Percentiles rank a stretch among this genome's conserved stretches.
Evolutionary conservation across 2,113 vertebrate species (phyloP).

Genomic region (Salvelinus fontinalis): DNA sequence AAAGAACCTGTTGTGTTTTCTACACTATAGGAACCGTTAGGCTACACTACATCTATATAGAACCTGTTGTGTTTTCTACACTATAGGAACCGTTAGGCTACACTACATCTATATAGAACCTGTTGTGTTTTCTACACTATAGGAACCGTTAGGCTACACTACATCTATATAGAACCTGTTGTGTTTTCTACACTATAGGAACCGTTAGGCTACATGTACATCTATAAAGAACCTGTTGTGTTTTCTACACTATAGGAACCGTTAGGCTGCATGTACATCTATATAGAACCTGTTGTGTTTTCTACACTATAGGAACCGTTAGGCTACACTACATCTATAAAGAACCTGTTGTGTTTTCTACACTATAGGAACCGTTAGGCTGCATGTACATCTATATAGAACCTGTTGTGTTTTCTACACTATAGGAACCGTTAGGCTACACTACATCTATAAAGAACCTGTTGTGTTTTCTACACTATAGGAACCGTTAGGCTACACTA

Average conservation of each 20-base stretch:
- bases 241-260: neutral
- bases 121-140: neutral
- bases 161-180: neutral
- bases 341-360: too few relatives aligned
- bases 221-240: neutral
- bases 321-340: too few relatives aligned
- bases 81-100: neutral
- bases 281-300: neutral
- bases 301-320: too few relatives aligned
- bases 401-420: neutral
- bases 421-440: too few relatives aligned
- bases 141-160: neutral
- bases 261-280: neutral
- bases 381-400: neutral
- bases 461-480: neutral
- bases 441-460: neutral
- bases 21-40: neutral
- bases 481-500: neutral
- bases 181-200: neutral
- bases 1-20: too few relatives aligned
- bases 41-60: neutral
- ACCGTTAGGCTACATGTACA: neutral
- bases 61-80: neutral
- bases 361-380: too few relatives aligned
- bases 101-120: neutral